Base-by-base conservation (phyloP, 1,140 invertebrate genomes). In the Brachionus manjavacas region DNA sequence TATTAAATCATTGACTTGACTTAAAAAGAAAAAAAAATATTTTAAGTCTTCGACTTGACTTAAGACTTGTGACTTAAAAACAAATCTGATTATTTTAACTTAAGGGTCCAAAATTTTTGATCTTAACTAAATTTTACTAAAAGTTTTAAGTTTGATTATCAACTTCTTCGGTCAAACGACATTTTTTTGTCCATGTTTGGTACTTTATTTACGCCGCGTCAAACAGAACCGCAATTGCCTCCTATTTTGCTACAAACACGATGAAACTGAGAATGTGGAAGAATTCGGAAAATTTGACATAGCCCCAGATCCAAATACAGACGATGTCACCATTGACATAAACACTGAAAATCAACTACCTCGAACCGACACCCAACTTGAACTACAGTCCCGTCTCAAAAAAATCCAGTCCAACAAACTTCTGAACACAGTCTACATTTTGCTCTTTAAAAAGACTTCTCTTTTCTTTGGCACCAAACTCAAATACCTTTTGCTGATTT, bases 101-200 rank as follows among this genome's bases (percentile, higher is more conserved):
- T 35, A 35, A 35, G 31, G 31, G 0, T 35, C 31, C 31, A 35
- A 35, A 6, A 3, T 35, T 35, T 35, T 7, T 6, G 31, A 35
- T 7, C 31, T 35, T 35, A 3, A 7, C 31, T 35, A 7, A 35
- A 35, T 35, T 35, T 35, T 35, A 0, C 31, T 7, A 6, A 35
- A 35, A 76, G 72, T 76, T 12, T 20, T 49, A 23, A 76, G 72
- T n/a, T 76, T 76, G 72, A 35, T 81, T 7, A 43, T 81, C 12
- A 81, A 81, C 20, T 64, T 68, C 41, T 12, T 81, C 0, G 79
- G 79, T 23, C 79, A 64, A 68, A 81, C 41, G 39, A 35, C 52
- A n/a, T 81, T 81, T 35, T 81, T 81, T 46, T 81, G 52, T 81
- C 79, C 79, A 64, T 81, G 79, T 46, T n/a, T 81, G 25, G 79